Evolutionary conservation across 2,113 vertebrate genomes (phyloP).

Genomic region (Excalfactoria chinensis): DNA sequence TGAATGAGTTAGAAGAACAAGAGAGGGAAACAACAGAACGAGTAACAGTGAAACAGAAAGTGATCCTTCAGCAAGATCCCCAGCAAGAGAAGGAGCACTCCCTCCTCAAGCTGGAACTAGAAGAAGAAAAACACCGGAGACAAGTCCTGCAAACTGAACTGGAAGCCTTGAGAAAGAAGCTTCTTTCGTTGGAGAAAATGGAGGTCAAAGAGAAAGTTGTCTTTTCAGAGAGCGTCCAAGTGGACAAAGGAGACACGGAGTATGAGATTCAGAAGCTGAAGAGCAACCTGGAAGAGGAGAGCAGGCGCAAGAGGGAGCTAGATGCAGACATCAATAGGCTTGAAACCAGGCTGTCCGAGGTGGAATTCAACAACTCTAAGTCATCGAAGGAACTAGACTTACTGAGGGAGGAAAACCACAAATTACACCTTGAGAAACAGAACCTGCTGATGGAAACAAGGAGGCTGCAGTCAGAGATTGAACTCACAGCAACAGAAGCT

Average conservation of each 20-base stretch:
- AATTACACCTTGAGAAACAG: constrained; percentile 92
- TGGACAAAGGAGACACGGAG: constrained; percentile 92
- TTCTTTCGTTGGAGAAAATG: constrained; percentile 85
- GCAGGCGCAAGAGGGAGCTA: constrained; percentile 83
- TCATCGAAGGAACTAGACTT: constrained; percentile 92
- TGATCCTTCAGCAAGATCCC: constrained; percentile 95
- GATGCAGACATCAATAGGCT: constrained; percentile 84
- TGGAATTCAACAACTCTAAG: constrained; percentile 95
- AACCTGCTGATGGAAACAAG: constrained; percentile 89
- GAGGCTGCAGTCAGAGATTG: constrained; percentile 90
- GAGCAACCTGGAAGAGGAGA: constrained; percentile 89
- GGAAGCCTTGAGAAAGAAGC: constrained; percentile 84
- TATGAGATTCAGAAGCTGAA: constrained; percentile 89
- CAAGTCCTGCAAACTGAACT: constrained; percentile 89
- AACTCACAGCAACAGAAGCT: constrained; percentile 89
- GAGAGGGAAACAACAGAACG: constrained; percentile 90
- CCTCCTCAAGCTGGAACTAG: constrained; percentile 88
- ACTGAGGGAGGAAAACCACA: constrained; percentile 91
- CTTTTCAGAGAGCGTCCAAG: constrained; percentile 92
- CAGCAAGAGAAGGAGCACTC: constrained; percentile 95
- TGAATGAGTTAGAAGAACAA: constrained; percentile 86
- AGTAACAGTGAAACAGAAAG: constrained; percentile 94
- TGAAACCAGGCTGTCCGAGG: constrained; percentile 84
- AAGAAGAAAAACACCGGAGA: constrained; percentile 90
- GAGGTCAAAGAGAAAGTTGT: constrained; percentile 95